Base-by-base conservation (phyloP, 2,888 invertebrate genomes). In the Mythimna vitellina region DNA sequence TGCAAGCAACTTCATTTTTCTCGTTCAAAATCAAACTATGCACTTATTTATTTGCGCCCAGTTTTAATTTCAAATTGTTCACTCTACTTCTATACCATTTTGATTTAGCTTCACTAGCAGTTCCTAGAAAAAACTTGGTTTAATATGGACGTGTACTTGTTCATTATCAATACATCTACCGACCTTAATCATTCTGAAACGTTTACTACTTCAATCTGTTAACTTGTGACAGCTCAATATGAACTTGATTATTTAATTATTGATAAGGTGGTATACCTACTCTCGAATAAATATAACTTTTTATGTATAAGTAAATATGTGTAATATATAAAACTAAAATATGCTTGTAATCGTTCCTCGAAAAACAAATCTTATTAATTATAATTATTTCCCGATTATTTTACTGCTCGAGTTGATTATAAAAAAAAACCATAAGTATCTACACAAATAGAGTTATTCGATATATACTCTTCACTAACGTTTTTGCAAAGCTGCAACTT, bases 141-240 rank as follows among this genome's bases (percentile, higher is more conserved):
- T 74, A 65, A 49, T 58, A 81, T 57, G 38, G 53, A 22, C 20
- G n/a, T 20, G 8, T 35, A 49, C 38, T 53, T 70, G 53, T 68
- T 81, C 49, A 64, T 51, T 70, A 58, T 65, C 65, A 65, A 46
- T 42, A 49, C n/a, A 32, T n/a, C 54, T 57, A 58, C 38, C 49
- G 53, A 77, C 46, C 32, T 49, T 67, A 71, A 81, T 81, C 61
- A 65, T 60, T 54, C 25, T 71, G 62, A 81, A 70, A 71, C 29
- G 82, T 65, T 82, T 81, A 25, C 25, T 51, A 20, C 65, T 68
- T 84, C 78, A 70, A 65, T 80, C 51, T 58, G 62, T 79, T 62
- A 62, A 53, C 63, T 3, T 51, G 42, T 72, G 73, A 49, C 61
- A 72, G 17, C 14, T 42, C 32, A 35, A 46, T 57, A 57, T 32